These are phyloP conservation scores for Papilio glaucus DNA, from an alignment of 1,140 invertebrate genomes.

Conservation along the genomic window DNA sequence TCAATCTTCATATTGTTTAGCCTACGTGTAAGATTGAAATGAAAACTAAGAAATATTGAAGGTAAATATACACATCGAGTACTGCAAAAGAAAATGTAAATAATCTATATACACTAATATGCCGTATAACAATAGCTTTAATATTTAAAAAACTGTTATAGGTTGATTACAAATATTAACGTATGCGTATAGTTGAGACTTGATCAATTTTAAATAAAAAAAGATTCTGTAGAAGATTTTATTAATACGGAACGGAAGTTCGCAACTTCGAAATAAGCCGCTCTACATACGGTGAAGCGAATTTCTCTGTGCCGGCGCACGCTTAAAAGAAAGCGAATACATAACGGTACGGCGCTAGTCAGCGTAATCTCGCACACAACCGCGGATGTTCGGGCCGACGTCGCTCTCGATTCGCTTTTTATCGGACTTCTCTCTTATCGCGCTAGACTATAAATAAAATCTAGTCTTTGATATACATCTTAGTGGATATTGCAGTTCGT, in stretches of 20 bases:
- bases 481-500: too few species aligned
- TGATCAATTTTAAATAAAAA: too few species aligned
- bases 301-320: constrained; percentile 57
- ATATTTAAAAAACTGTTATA: background rate
- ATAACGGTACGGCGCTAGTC: constrained; percentile 61
- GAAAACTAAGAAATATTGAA: background rate
- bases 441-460: background rate
- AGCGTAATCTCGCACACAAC: constrained; percentile 46
- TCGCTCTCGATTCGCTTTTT: constrained; percentile 15
- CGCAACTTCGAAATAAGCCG: constrained; percentile 38
- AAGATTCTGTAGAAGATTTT: too few species aligned
- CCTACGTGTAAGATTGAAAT: background rate
- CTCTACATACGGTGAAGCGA: constrained; percentile 47
- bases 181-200: too few species aligned
- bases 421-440: background rate
- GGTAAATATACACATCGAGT: background rate
- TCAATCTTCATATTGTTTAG: background rate
- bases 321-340: constrained; percentile 69
- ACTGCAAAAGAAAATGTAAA: background rate
- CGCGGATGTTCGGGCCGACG: constrained; percentile 12
- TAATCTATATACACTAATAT: background rate
- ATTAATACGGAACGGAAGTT: too few species aligned
- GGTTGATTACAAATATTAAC: too few species aligned
- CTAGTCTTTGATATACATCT: background rate
- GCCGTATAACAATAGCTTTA: background rate